A percentile compares a stretch with the other conserved stretches of the same genome.
Conservation (phyloP, 2,797 vertebrate species). For the Amazona finschi region DNA sequence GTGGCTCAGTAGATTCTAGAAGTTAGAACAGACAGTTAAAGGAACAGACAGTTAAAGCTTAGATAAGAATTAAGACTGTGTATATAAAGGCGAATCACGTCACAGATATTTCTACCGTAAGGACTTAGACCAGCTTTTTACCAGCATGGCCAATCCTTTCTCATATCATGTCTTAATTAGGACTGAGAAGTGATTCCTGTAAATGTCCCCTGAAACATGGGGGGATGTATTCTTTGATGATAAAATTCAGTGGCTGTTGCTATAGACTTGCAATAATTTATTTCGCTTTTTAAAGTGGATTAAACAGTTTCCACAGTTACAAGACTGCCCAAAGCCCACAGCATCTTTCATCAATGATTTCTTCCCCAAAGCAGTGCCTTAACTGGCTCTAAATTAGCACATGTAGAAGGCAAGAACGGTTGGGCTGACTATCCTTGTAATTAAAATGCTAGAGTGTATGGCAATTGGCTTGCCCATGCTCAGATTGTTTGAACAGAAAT, state of each 20-base stretch:
- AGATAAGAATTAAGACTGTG: not conserved
- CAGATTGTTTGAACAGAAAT: not conserved
- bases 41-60: not conserved
- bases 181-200: not conserved
- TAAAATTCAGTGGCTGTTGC: not conserved
- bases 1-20: not conserved
- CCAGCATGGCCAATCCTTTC: not conserved
- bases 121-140: not conserved
- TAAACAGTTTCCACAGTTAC: not conserved
- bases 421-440: not conserved
- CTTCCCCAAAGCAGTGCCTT: not conserved
- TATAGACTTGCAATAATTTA: not conserved
- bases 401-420: not conserved
- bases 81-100: not conserved
- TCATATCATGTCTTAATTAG: not conserved
- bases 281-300: not conserved
- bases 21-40: not conserved
- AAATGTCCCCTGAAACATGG: not conserved
- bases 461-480: not conserved
- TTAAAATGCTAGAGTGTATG: not conserved
- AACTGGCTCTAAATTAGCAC: not conserved
- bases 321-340: not conserved
- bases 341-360: not conserved
- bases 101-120: not conserved
- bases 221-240: not conserved